Evolutionary conservation across 1,140 invertebrate species (phyloP).

Genomic region (Drosophila persimilis): DNA sequence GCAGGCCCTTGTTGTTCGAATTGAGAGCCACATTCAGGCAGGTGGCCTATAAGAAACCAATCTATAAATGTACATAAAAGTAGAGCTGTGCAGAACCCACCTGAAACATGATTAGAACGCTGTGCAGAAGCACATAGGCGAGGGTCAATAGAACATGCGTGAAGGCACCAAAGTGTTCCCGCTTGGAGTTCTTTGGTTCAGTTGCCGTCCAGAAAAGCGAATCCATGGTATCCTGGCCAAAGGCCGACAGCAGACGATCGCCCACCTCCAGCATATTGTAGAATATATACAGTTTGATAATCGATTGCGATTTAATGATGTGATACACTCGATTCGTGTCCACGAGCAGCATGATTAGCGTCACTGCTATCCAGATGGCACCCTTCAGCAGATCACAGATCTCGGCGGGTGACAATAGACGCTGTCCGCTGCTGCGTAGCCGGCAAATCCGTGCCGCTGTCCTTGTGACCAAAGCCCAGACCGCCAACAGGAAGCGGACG

Average conservation of each 20-base stretch:
- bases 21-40: constrained; percentile 99
- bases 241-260: constrained; percentile 97
- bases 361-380: constrained; percentile 92
- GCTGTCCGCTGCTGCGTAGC: constrained; percentile 84
- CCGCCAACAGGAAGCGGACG: constrained; percentile 93
- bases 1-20: constrained; percentile 97
- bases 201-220: constrained; percentile 99
- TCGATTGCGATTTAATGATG: constrained; percentile 98
- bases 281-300: constrained; percentile 99
- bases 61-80: not conserved
- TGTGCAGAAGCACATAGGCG: constrained; percentile 96
- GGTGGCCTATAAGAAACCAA: constrained; percentile 89
- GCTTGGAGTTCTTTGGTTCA: constrained; percentile 92
- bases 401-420: constrained; percentile 93
- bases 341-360: constrained; percentile 93
- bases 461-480: constrained; percentile 90
- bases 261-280: constrained; percentile 99
- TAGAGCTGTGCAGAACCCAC: constrained; percentile 72
- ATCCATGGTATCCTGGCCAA: constrained; percentile 99
- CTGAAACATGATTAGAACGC: constrained; percentile 95
- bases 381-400: constrained; percentile 98
- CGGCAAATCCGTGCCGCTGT: constrained; percentile 89
- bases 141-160: constrained; percentile 95
- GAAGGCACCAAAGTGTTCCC: constrained; percentile 93
- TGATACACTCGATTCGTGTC: constrained; percentile 99